A percentile compares a stretch with the other conserved stretches of the same genome.
Evolutionary conservation across 2,797 vertebrate species (phyloP).

Genomic region (Pachyuromys duprasi): DNA sequence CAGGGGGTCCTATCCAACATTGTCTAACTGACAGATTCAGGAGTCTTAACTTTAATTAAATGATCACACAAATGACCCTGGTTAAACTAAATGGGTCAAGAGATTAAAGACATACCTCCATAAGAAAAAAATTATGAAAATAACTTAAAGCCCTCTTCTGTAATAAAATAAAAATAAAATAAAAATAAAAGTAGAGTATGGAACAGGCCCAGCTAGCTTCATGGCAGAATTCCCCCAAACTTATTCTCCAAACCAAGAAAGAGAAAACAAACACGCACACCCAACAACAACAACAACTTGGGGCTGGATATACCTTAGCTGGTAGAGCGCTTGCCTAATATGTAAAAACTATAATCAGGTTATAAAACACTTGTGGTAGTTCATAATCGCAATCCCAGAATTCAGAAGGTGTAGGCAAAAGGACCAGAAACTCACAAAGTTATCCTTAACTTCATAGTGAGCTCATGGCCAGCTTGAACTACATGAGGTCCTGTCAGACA

Average conservation of each 20-base stretch:
- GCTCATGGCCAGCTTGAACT: not conserved
- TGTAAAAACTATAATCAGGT: not conserved
- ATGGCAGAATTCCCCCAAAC: not conserved
- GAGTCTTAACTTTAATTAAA: not conserved
- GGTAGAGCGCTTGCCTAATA: not conserved
- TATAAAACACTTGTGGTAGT: not conserved
- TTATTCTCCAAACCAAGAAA: not conserved
- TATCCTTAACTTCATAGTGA: not conserved
- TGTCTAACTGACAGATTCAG: not conserved
- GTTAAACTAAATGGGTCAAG: not conserved
- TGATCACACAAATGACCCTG: not conserved
- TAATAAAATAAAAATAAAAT: not conserved
- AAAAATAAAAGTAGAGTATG: not conserved
- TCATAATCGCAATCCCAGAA: not conserved
- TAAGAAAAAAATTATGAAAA: not conserved
- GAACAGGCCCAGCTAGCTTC: not conserved
- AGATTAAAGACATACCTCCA: not conserved
- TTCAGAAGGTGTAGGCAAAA: not conserved
- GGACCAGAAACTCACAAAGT: not conserved
- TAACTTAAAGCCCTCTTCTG: not conserved
- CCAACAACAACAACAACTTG: not conserved
- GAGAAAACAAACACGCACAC: not conserved
- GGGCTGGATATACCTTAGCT: not conserved
- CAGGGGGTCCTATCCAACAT: not conserved
- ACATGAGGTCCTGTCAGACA: not conserved